Evolutionary conservation across 2,888 invertebrate genomes (phyloP).

Genomic region (Synergus umbraculus): DNA sequence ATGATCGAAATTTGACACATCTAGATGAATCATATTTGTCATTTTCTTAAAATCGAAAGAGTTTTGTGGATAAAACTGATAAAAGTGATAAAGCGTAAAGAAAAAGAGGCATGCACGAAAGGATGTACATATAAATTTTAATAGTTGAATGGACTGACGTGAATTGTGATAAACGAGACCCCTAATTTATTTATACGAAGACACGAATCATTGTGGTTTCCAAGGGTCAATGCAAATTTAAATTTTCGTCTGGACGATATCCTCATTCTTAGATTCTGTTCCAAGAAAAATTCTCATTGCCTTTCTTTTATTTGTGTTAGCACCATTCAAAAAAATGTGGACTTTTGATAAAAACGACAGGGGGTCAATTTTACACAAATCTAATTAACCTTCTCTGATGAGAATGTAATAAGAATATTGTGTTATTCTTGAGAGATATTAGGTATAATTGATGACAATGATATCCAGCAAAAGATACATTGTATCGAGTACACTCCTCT

Average conservation of each 20-base stretch:
- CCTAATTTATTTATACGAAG: constrained; percentile 20
- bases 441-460: background rate
- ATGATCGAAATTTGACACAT: background rate
- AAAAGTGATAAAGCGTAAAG: background rate
- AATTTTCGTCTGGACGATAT: constrained; percentile 54
- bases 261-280: constrained; percentile 46
- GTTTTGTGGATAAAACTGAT: background rate
- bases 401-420: background rate
- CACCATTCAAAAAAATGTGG: too few relatives aligned
- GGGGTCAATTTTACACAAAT: too few relatives aligned
- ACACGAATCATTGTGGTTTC: constrained; percentile 52
- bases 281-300: background rate
- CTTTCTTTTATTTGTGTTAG: too few relatives aligned
- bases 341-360: too few relatives aligned
- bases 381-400: too few relatives aligned
- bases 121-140: too few relatives aligned
- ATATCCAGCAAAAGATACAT: constrained; percentile 35
- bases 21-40: background rate
- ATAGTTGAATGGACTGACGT: background rate
- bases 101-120: background rate
- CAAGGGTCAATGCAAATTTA: constrained; percentile 51
- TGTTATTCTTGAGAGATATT: background rate
- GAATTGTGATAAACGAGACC: background rate
- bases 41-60: background rate
- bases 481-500: background rate